Base-by-base conservation (phyloP, 2,113 vertebrate species). In the Glaucomys volans region DNA sequence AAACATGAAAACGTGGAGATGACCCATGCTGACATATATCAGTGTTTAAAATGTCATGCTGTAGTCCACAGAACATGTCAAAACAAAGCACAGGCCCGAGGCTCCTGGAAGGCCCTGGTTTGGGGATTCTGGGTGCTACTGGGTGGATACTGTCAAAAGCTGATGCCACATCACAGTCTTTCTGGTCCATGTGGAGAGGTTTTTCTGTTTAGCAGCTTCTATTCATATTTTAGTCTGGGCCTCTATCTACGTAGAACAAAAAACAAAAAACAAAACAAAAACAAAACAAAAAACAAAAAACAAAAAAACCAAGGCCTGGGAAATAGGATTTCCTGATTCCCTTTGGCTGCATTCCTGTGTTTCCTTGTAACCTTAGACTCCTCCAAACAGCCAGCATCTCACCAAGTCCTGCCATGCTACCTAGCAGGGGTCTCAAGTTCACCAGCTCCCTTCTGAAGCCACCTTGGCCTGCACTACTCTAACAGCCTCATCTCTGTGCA, bases 41-140 rank as follows among this genome's bases (percentile, higher is more conserved):
- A 18, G 57, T 37, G 50, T 57, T 64, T 75, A 57, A 52, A 62
- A 74, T 20, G 24, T 64, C 94, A n/a, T 14, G n/a, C 17, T 59
- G 71, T 14, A n/a, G 22, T 74, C 11, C 67, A 42, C 8, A 30
- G 26, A 32, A 62, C 24, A 59, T 26, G 24, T 84, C 47, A 52
- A 22, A 1, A 67, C 2, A 54, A 50, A 42, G 57, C 5, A 1
- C 42, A 26, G 0, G 1, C 2, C 6, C 32, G 3, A 37, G 67
- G 54, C 30, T 54, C 79, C 62, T 32, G 0, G 20, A 2, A 5
- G 13, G 30, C 22, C 44, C 35, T 42, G 87, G 40, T 83, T 72
- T 10, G 2, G 4, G 22, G 1, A 0, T 0, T 17, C 26, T 26
- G 5, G 30, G 32, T 67, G 52, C 35, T 77, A 57, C 57, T 24